A percentile compares a stretch with the other conserved stretches of the same genome.
Conservation (phyloP, 30 jellyfish, hydroid and myxozoan genomes). For the Hydractinia echinata region DNA sequence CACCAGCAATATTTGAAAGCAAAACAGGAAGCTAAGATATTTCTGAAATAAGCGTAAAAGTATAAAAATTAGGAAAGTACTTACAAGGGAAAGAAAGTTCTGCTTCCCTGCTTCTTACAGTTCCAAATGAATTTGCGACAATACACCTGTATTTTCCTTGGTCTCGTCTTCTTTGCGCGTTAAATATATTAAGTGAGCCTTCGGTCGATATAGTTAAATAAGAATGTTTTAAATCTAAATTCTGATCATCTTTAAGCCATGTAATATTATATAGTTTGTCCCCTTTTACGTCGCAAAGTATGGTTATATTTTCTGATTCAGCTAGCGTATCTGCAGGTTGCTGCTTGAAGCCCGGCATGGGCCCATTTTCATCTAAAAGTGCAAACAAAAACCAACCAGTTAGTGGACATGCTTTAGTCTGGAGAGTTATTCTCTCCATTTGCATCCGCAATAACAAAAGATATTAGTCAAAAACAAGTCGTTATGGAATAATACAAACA, state of each 20-base stretch:
- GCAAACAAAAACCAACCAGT: not conserved
- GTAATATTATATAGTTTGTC: conserved; percentile 48
- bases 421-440: not conserved
- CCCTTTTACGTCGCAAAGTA: conserved; percentile 73
- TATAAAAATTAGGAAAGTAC: conserved; percentile 13
- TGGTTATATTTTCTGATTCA: conserved; percentile 49
- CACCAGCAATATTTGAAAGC: too few species aligned
- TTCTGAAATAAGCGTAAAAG: too few species aligned
- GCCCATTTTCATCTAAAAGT: conserved; percentile 33
- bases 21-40: too few species aligned
- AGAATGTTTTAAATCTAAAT: conserved; percentile 32
- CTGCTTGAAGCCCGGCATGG: conserved; percentile 39
- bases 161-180: conserved; percentile 65
- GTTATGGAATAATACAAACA: not conserved
- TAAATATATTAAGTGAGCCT: conserved; percentile 63
- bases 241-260: conserved; percentile 79
- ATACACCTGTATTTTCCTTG: conserved; percentile 86
- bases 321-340: conserved; percentile 78
- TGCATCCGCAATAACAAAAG: too few species aligned
- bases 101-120: conserved; percentile 70
- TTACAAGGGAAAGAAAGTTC: conserved; percentile 80
- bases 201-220: conserved; percentile 57
- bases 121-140: conserved; percentile 78
- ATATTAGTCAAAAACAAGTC: not conserved
- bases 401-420: not conserved